A percentile compares a stretch with the other conserved stretches of the same genome.
Conservation (phyloP, 1,140 invertebrate species). For the Conus ventricosus region DNA sequence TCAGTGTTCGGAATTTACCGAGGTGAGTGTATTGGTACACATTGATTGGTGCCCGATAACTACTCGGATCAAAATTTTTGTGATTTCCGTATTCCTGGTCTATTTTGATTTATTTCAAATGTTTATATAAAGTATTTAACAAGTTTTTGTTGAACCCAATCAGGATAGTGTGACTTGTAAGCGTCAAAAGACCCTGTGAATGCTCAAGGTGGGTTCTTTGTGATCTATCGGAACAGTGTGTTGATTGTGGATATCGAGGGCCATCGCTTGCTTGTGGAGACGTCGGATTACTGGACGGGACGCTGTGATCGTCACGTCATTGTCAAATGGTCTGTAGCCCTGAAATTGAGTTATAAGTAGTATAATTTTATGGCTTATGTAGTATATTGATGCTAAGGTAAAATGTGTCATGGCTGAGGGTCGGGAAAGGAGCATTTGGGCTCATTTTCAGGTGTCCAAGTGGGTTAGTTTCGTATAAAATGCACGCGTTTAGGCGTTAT, state of each 20-base stretch:
- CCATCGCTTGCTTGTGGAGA: neutral
- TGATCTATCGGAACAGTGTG: neutral
- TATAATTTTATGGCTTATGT: neutral
- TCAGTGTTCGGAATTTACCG: slow-evolving; percentile 35
- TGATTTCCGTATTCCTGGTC: slow-evolving; percentile 23
- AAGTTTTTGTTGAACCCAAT: neutral
- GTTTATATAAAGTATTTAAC: neutral
- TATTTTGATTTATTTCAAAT: neutral
- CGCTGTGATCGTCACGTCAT: slow-evolving; percentile 12
- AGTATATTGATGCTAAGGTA: neutral
- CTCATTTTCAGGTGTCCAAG: neutral
- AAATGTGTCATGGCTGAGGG: slow-evolving; percentile 1
- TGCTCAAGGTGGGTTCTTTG: slow-evolving; percentile 3
- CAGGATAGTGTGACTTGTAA: neutral
- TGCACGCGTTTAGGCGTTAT: neutral
- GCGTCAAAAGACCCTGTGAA: neutral
- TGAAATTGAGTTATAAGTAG: neutral
- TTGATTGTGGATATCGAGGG: slow-evolving; percentile 4
- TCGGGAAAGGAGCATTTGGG: neutral
- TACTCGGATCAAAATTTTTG: slow-evolving; percentile 9
- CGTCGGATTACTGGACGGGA: slow-evolving; percentile 6
- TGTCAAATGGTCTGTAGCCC: neutral
- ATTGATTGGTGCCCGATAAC: slow-evolving; percentile 37
- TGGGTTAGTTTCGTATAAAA: slow-evolving; percentile 3
- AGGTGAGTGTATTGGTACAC: slow-evolving; percentile 46